These are phyloP conservation scores for Campoletis sonorensis DNA, from an alignment of 1,140 invertebrate genomes.

Conservation along the genomic window DNA sequence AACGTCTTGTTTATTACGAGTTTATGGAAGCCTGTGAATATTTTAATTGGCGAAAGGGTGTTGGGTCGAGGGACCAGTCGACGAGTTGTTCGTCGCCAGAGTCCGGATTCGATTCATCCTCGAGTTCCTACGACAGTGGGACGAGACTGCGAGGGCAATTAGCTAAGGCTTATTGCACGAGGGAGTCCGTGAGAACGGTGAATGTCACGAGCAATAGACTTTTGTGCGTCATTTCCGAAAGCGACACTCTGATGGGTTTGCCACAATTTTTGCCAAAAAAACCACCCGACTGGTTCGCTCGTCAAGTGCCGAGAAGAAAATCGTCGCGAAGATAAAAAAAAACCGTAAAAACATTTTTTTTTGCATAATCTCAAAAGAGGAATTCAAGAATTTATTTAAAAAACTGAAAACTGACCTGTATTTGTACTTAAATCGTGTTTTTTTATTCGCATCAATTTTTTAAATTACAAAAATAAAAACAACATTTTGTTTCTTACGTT, in stretches of 20 bases:
- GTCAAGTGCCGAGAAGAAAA: conserved; percentile 34
- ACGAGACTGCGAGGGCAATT: conserved; percentile 19
- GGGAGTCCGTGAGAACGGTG: conserved; percentile 24
- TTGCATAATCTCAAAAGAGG: neutral
- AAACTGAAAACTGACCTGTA: neutral
- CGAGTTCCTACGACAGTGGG: conserved; percentile 14
- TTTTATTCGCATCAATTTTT: neutral
- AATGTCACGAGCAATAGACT: conserved; percentile 22
- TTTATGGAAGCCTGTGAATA: too few species aligned
- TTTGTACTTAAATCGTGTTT: too few species aligned
- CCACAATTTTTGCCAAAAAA: conserved; percentile 36
- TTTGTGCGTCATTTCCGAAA: conserved; percentile 44
- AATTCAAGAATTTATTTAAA: neutral
- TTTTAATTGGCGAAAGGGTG: neutral
- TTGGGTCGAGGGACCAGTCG: conserved; percentile 20
- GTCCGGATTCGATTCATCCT: neutral
- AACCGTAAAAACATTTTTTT: neutral
- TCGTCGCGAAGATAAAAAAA: conserved; percentile 8
- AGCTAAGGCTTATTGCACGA: conserved; percentile 23
- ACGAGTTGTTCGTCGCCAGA: conserved; percentile 16
- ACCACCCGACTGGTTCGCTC: conserved; percentile 17
- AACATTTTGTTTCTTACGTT: neutral
- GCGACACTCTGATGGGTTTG: conserved; percentile 30
- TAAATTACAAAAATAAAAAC: neutral
- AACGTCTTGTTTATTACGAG: too few species aligned